A percentile compares a stretch with the other conserved stretches of the same genome.
Evolutionary conservation across 2,797 vertebrate genomes (phyloP).

Genomic region (Melanogrammus aeglefinus): DNA sequence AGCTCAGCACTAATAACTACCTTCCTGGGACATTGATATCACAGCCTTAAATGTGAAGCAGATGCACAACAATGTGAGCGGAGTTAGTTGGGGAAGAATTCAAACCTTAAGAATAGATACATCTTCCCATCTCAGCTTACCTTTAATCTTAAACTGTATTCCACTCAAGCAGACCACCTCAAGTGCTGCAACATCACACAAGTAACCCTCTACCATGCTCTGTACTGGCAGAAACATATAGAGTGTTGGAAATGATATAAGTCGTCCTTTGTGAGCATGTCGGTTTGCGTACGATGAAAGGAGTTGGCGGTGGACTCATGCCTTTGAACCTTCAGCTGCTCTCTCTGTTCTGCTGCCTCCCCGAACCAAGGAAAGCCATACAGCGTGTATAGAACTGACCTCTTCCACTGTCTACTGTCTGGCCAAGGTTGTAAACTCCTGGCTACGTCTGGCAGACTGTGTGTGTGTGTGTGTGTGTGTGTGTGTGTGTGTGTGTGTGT

Average conservation of each 20-base stretch:
- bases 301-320: conserved; percentile 27
- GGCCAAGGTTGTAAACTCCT: conserved; percentile 46
- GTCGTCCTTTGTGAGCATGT: neutral
- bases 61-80: neutral
- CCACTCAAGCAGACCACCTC: too few species aligned
- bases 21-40: neutral
- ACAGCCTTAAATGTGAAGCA: neutral
- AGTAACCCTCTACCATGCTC: too few species aligned
- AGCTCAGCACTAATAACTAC: neutral
- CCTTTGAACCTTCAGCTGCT: conserved; percentile 16
- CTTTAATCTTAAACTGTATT: neutral
- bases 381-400: conserved; percentile 30
- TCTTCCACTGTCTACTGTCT: conserved; percentile 47
- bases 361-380: conserved; percentile 38
- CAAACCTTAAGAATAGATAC: neutral
- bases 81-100: neutral
- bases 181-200: too few species aligned
- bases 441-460: conserved; percentile 14
- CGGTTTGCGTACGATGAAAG: neutral
- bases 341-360: conserved; percentile 14
- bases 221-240: neutral
- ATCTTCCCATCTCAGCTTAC: neutral
- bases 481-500: neutral
- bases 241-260: neutral
- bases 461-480: conserved; percentile 7